These are phyloP conservation scores for Limosa lapponica DNA, from an alignment of 2,797 vertebrate genomes.

Conservation along the genomic window DNA sequence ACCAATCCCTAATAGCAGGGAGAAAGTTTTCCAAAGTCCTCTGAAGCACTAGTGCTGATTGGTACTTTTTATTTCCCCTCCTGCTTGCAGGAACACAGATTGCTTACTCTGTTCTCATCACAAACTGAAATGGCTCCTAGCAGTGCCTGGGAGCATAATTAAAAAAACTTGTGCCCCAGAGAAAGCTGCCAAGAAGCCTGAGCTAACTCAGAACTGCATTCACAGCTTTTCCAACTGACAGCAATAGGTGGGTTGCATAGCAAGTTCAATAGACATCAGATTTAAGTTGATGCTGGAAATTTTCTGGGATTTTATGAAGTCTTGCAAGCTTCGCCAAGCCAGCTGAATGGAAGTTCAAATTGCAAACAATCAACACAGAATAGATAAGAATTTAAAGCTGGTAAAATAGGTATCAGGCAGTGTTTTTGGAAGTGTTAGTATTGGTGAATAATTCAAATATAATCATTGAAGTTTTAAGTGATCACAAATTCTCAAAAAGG, in stretches of 20 bases:
- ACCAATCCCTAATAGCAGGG: neutral
- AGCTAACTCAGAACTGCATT: neutral
- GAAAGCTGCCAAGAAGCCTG: neutral
- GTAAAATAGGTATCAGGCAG: neutral
- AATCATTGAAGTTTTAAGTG: neutral
- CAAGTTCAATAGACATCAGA: neutral
- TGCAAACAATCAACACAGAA: neutral
- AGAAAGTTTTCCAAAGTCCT: neutral
- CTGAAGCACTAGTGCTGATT: slow-evolving; percentile 7
- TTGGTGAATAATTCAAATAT: neutral
- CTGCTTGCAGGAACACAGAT: slow-evolving; percentile 17
- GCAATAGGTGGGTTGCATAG: neutral
- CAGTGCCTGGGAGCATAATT: slow-evolving; percentile 41
- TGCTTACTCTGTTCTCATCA: slow-evolving; percentile 12
- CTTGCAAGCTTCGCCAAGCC: neutral
- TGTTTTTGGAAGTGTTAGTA: neutral
- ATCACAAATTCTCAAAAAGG: neutral
- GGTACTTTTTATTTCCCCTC: neutral
- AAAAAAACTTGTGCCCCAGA: neutral
- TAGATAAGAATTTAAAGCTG: neutral
- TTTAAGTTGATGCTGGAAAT: neutral
- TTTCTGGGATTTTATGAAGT: neutral
- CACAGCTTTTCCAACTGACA: neutral
- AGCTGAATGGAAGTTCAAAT: neutral
- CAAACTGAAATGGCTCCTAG: slow-evolving; percentile 20